Evolutionary conservation across 1,140 invertebrate species (phyloP).

Genomic region (Saxidomus purpurata): DNA sequence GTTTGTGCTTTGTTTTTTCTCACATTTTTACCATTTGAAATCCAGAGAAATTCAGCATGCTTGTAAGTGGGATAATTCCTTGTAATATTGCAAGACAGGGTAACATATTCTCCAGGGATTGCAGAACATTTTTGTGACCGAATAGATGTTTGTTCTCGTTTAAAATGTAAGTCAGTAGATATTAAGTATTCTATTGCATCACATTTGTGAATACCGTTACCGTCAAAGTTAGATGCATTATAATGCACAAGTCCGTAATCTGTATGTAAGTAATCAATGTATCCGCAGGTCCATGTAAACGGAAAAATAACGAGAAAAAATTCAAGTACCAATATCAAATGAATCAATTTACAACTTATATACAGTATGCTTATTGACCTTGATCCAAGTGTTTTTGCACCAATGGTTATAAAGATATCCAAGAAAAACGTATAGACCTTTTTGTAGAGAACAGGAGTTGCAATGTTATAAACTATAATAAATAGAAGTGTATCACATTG

Average conservation of each 20-base stretch:
- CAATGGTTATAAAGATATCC: not conserved
- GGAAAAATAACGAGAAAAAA: not conserved
- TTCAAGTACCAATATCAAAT: not conserved
- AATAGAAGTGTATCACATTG: no score
- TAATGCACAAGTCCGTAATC: not conserved
- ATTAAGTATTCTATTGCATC: not conserved
- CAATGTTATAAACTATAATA: not conserved
- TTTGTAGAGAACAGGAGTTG: not conserved
- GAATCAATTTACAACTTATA: not conserved
- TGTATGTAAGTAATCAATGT: not conserved
- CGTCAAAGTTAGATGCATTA: not conserved
- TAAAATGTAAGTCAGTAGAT: no score
- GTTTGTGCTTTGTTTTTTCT: not conserved
- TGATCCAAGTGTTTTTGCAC: not conserved
- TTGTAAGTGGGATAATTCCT: not conserved
- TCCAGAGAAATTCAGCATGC: not conserved
- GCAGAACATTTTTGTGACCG: no score
- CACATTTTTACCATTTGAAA: not conserved
- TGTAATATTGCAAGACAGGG: not conserved
- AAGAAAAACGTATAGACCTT: not conserved
- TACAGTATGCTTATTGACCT: not conserved
- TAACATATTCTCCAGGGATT: not conserved
- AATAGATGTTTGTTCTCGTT: no score
- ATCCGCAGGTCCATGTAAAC: not conserved
- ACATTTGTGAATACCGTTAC: not conserved